Evolutionary conservation across 2,888 invertebrate genomes (phyloP), one percentile per base, ranked within the genome.

Genomic region (Hetaerina titia): DNA sequence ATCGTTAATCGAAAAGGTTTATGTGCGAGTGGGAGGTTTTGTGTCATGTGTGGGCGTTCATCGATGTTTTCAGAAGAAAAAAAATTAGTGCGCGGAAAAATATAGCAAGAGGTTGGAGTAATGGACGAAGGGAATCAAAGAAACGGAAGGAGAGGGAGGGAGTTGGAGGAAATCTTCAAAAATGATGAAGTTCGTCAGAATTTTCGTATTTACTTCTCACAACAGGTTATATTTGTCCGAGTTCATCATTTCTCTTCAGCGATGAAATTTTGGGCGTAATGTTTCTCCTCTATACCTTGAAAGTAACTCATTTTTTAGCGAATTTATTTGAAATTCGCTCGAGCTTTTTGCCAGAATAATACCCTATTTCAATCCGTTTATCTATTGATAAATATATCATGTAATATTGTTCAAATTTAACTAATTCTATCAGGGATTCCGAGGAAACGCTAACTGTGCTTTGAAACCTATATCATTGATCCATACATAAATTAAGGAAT

Each of bases 1-100:
- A 92, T 69, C 69, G 64, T 69, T 89, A 81, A 56, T 89, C 64
- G 22, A 64, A 81, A 81, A 31, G 81, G 81, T 81, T 81, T 81
- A 81, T 81, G 81, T 13, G 81, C 9, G 81, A 11, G 81, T 81
- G 81, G 81, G 69, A 22, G 19, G 69, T 69, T 25, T 7, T 31
- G 81, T 81, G 81, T 81, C 81, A 81, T 81, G 11, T 25, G 31
- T 31, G 81, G 31, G 81, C 25, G 19, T 31, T 31, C 81, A 81
- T 31, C 81, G 81, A 81, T 81, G 81, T 25, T 81, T 19, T 81
- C 31, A 15, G 0, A 81, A 13, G 81, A 31, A 31, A 15, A 31
- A 31, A 15, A 31, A 15, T 11, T 13, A 31, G 25, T 81, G 81
- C 13, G 81, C 7, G 81, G 25, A 13, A 11, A 81, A 81, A 81